These are phyloP conservation scores for Melipona bicolor DNA, from an alignment of 2,888 invertebrate species.

Conservation along the genomic window DNA sequence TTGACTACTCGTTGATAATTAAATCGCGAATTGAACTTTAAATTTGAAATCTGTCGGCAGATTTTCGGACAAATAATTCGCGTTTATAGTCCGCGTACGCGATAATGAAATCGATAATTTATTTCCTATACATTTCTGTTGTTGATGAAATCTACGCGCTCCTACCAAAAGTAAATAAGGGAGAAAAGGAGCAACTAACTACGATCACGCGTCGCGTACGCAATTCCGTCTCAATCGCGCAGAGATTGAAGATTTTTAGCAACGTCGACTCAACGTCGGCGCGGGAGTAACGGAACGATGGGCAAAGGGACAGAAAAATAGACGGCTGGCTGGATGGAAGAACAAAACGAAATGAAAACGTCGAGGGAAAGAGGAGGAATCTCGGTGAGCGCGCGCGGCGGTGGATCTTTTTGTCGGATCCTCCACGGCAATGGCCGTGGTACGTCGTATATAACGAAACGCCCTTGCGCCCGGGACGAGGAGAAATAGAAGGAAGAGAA, in stretches of 20 bases:
- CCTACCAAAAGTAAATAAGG: too few relatives aligned
- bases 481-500: conserved; percentile 59
- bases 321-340: background rate
- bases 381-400: conserved; percentile 39
- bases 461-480: conserved; percentile 51
- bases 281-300: background rate
- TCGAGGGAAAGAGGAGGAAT: conserved; percentile 47
- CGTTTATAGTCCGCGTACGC: too few relatives aligned
- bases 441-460: conserved; percentile 59
- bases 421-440: conserved; percentile 55
- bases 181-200: too few relatives aligned
- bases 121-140: too few relatives aligned
- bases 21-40: too few relatives aligned
- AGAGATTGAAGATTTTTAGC: conserved; percentile 4
- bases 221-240: background rate
- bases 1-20: too few relatives aligned
- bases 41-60: too few relatives aligned
- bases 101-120: too few relatives aligned
- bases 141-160: too few relatives aligned
- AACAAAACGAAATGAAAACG: conserved; percentile 51
- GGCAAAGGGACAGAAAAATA: background rate
- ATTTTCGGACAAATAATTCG: too few relatives aligned
- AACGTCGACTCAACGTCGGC: background rate
- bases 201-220: too few relatives aligned
- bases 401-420: conserved; percentile 60